Percentiles rank a stretch among this genome's conserved stretches.
Conservation (phyloP, 2,888 invertebrate species). For the Chironomus riparius region DNA sequence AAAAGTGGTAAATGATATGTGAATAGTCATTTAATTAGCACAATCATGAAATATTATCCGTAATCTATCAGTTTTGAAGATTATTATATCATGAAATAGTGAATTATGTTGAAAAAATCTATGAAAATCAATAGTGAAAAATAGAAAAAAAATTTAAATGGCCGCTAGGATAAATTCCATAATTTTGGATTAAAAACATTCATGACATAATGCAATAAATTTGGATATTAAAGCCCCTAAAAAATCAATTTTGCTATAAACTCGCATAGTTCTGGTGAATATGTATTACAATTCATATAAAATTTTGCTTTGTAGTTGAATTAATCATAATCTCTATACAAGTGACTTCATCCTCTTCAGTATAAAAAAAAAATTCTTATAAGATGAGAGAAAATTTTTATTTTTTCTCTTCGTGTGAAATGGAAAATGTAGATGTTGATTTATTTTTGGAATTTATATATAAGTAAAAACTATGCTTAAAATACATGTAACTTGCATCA, state of each 20-base stretch:
- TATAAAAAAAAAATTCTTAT: neutral
- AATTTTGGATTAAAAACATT: neutral
- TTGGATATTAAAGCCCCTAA: neutral
- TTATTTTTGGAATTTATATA: conserved; percentile 13
- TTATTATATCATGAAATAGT: neutral
- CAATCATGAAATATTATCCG: neutral
- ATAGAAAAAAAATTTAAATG: conserved; percentile 20
- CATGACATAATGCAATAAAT: neutral
- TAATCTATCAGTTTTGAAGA: conserved; percentile 9
- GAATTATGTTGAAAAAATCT: neutral
- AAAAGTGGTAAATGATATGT: conserved; percentile 14
- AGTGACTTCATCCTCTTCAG: neutral
- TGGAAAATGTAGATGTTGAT: conserved; percentile 1
- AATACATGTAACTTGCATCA: neutral
- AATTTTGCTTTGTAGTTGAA: neutral
- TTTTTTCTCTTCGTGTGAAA: neutral
- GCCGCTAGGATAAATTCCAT: conserved; percentile 6
- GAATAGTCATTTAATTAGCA: conserved; percentile 2
- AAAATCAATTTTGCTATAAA: neutral
- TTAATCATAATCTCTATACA: neutral
- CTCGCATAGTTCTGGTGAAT: neutral
- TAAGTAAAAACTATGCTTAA: neutral
- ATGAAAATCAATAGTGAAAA: conserved; percentile 11
- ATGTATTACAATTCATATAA: neutral
- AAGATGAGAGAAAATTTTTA: neutral